These are phyloP conservation scores for Brachyopa scutellaris DNA, from an alignment of 2,888 invertebrate species.

Conservation along the genomic window DNA sequence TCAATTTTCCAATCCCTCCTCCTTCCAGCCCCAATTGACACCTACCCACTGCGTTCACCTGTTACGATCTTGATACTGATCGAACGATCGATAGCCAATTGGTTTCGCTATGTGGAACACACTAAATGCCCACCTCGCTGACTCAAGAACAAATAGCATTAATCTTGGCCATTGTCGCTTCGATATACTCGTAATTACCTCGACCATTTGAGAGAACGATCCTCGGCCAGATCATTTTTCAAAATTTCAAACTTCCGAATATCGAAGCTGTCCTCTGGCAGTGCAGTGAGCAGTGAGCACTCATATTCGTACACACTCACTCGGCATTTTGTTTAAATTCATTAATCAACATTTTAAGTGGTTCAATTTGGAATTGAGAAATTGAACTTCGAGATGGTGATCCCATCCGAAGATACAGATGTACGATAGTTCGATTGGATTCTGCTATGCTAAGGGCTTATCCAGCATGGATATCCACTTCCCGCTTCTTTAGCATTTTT, in stretches of 20 bases:
- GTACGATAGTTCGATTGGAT: slow-evolving; percentile 19
- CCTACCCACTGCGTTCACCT: slow-evolving; percentile 30
- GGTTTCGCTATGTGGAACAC: slow-evolving; percentile 59
- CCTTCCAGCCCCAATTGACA: slow-evolving; percentile 31
- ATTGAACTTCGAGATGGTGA: slow-evolving; percentile 57
- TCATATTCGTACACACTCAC: slow-evolving; percentile 27
- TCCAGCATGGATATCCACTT: slow-evolving; percentile 35
- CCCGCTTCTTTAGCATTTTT: slow-evolving; percentile 41
- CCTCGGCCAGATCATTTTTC: slow-evolving; percentile 81
- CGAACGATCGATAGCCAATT: slow-evolving; percentile 48
- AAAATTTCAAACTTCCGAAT: slow-evolving; percentile 68
- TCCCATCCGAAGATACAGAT: slow-evolving; percentile 44
- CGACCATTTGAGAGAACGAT: slow-evolving; percentile 78
- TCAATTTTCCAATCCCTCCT: slow-evolving; percentile 55
- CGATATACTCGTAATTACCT: slow-evolving; percentile 79
- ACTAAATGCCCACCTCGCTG: slow-evolving; percentile 46
- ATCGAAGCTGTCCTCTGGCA: slow-evolving; percentile 28
- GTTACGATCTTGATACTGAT: slow-evolving; percentile 52
- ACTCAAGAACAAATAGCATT: slow-evolving; percentile 64
- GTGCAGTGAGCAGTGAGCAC: background rate
- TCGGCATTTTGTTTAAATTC: slow-evolving; percentile 61
- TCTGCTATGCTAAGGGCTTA: background rate
- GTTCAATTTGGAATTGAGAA: slow-evolving; percentile 71
- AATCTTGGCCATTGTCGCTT: slow-evolving; percentile 71
- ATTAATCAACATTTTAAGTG: slow-evolving; percentile 72